phyloP scores from a whole-genome alignment of 2,888 invertebrate species.

The Bombylius major region DNA sequence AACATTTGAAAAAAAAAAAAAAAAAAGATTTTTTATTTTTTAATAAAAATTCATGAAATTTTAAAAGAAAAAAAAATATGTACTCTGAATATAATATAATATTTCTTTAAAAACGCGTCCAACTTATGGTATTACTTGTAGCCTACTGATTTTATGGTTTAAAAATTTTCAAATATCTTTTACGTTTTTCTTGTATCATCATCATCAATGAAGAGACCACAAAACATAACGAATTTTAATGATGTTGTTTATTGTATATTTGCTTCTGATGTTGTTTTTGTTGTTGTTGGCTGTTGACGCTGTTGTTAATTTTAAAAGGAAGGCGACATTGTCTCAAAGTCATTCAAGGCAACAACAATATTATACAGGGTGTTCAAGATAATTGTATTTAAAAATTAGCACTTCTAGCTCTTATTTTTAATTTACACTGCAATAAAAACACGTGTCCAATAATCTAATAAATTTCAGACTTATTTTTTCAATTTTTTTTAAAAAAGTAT shows the following conservation, averaged over 20 bases:
- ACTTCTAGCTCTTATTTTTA: too few species aligned
- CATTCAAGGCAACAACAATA: not conserved
- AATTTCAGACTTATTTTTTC: too few species aligned
- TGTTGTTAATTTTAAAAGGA: not conserved
- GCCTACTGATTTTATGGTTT: constrained; percentile 12
- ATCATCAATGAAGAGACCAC: not conserved
- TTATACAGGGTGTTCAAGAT: too few species aligned
- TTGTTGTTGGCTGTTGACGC: too few species aligned
- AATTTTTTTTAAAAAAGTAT: too few species aligned
- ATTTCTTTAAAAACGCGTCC: constrained; percentile 8
- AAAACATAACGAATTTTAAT: too few species aligned
- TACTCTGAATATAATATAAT: not conserved
- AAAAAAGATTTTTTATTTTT: not conserved
- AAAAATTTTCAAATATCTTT: constrained; percentile 5
- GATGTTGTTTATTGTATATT: too few species aligned
- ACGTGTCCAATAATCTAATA: too few species aligned
- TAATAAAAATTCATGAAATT: not conserved
- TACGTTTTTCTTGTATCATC: not conserved
- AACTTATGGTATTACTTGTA: constrained; percentile 11
- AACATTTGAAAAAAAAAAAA: not conserved
- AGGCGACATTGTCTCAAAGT: not conserved
- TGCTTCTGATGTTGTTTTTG: too few species aligned
- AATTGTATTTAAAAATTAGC: too few species aligned
- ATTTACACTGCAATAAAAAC: too few species aligned
- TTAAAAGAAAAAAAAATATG: not conserved